These are phyloP conservation scores for Mercenaria mercenaria DNA, from an alignment of 1,140 invertebrate species.

Conservation along the genomic window DNA sequence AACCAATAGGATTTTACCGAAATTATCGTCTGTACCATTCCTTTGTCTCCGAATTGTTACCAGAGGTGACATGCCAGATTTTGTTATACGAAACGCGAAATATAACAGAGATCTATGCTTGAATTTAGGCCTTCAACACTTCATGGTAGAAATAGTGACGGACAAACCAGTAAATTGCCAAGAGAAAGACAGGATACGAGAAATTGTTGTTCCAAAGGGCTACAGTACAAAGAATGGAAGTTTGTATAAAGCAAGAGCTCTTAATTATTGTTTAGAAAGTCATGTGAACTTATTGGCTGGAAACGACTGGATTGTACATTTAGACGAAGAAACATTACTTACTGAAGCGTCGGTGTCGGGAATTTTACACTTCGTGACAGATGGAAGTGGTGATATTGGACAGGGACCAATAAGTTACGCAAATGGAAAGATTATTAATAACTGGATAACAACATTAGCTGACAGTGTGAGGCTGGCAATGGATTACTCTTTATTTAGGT, in stretches of 20 bases:
- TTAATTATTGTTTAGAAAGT: conserved; percentile 98
- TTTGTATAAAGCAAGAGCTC: conserved; percentile 96
- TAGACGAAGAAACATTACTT: conserved; percentile 98
- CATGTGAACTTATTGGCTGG: conserved; percentile 94
- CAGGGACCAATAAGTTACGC: conserved; percentile 94
- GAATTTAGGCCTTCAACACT: conserved; percentile 97
- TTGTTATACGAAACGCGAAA: conserved; percentile 94
- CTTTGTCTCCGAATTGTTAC: conserved; percentile 98
- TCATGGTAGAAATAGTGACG: conserved; percentile 98
- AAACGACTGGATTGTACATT: conserved; percentile 98
- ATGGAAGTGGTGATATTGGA: conserved; percentile 97
- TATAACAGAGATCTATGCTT: conserved; percentile 96
- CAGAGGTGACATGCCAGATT: conserved; percentile 96
- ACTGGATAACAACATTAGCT: conserved; percentile 98
- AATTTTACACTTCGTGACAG: conserved; percentile 95
- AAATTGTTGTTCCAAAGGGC: conserved; percentile 94
- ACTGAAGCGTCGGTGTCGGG: conserved; percentile 95
- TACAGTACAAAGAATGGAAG: conserved; percentile 96
- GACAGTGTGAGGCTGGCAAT: conserved; percentile 96
- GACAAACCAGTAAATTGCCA: conserved; percentile 93
- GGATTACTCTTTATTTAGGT: conserved; percentile 97
- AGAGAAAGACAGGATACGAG: conserved; percentile 90
- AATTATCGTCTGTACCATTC: conserved; percentile 93
- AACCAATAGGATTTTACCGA: conserved; percentile 94
- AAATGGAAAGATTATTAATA: conserved; percentile 95